phyloP scores from a whole-genome alignment of 2,113 vertebrate genomes.

The Opisthocomus hoazin region DNA sequence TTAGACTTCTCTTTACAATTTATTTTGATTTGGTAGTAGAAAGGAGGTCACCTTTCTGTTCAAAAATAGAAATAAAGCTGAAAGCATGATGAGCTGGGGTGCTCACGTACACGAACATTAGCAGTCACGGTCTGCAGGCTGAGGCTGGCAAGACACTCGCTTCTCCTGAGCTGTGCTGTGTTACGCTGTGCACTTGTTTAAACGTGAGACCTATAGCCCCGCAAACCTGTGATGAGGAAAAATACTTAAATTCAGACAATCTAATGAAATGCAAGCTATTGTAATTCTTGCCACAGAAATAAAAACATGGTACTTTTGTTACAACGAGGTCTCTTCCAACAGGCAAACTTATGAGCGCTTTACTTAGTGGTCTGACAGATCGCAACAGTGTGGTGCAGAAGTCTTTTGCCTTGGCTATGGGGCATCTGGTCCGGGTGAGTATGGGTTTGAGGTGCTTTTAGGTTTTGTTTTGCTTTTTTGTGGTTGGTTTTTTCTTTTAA shows the following conservation, averaged over 20 bases:
- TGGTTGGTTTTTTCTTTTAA: background rate
- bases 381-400: constrained; percentile 91
- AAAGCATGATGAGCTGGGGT: background rate
- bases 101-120: fast-evolving
- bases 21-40: background rate
- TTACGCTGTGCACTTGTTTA: background rate
- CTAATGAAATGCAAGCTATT: background rate
- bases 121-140: background rate
- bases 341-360: constrained; percentile 96
- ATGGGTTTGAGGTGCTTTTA: background rate
- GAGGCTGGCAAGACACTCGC: background rate
- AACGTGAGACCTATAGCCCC: background rate
- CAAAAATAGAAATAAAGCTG: background rate
- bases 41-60: background rate
- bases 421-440: constrained; percentile 92
- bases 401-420: constrained; percentile 91
- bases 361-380: constrained; percentile 89
- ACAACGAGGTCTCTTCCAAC: background rate
- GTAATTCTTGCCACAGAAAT: background rate
- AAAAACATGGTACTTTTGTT: background rate
- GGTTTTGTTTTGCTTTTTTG: background rate
- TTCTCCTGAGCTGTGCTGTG: background rate
- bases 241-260: background rate
- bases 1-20: background rate
- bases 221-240: fast-evolving